These are phyloP conservation scores for Ochropleura plecta DNA, from an alignment of 2,888 invertebrate genomes.

Conservation along the genomic window DNA sequence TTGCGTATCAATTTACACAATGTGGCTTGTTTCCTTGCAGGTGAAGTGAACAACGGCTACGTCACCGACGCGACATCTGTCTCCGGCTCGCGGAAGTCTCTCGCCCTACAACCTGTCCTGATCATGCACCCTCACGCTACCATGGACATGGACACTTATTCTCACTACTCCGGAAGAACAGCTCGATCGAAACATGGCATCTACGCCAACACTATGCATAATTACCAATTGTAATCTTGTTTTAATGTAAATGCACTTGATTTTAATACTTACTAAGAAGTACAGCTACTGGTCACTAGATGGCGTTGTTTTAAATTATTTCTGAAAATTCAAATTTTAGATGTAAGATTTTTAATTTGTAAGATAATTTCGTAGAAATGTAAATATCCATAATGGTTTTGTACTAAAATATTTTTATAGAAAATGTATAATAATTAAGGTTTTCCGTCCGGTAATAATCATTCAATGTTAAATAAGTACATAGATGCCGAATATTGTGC, in stretches of 20 bases:
- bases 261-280: conserved; percentile 24
- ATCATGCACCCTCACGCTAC: conserved; percentile 93
- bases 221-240: conserved; percentile 91
- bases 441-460: conserved; percentile 38
- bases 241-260: conserved; percentile 26
- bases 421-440: conserved; percentile 58
- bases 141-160: conserved; percentile 93
- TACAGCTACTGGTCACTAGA: conserved; percentile 59
- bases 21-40: conserved; percentile 86
- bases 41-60: conserved; percentile 97
- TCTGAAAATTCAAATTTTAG: conserved; percentile 44
- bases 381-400: conserved; percentile 59
- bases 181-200: conserved; percentile 91
- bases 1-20: conserved; percentile 53
- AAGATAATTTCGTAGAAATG: conserved; percentile 56
- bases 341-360: conserved; percentile 28
- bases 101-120: conserved; percentile 96
- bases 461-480: conserved; percentile 1
- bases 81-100: conserved; percentile 95
- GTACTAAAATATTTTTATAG: conserved; percentile 53
- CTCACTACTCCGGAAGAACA: conserved; percentile 94
- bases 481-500: conserved; percentile 24
- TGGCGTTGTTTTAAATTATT: conserved; percentile 69
- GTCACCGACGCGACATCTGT: conserved; percentile 96
- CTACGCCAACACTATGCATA: conserved; percentile 93